Evolutionary conservation across 2,113 vertebrate species (phyloP), one percentile per base, ranked within the genome.

Genomic region (Alouatta palliata): DNA sequence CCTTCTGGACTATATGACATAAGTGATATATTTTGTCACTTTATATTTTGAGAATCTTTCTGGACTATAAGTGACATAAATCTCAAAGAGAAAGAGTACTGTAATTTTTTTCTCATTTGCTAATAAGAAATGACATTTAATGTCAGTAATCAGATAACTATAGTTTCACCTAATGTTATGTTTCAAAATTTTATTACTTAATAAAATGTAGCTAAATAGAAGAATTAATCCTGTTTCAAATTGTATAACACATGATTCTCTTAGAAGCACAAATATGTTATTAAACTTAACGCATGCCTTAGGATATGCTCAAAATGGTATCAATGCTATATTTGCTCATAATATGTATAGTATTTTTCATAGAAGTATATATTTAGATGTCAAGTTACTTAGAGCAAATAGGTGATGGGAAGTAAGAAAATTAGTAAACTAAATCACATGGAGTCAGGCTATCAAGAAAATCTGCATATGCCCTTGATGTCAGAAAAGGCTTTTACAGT

Each of bases 401-500:
- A 96, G 96, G 47, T 83, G 45, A 91, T 83, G 35, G 58, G 54
- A 95, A 95, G 32, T 70, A 95, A 92, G n/a, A 93, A 79, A 70
- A 79, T 83, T 43, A 86, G 25, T 92, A 94, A 88, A 91, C 25
- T 52, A 86, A 95, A 97, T 95, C 81, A 73, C 68, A 79, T 76
- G 79, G 35, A 87, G 37, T 94, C 43, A 96, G 76, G 6, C 40
- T 95, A 75, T 95, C 64, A 87, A 90, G 43, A 43, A 91, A 93
- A 96, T 96, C 68, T 97, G 45, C 75, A 96, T 96, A 91, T 95
- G 64, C 58, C 76, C 93, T 95, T 96, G 92, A 96, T 96, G 82
- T 96, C 77, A 93, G 70, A 91, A 90, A 96, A 97, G 68, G 23
- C 77, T 96, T 97, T 97, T 96, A 96, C 82, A 86, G 81, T 96